A percentile compares a stretch with the other conserved stretches of the same genome.
phyloP scores from a whole-genome alignment of 2,888 invertebrate genomes.

The Acanthosepion lycidas region DNA sequence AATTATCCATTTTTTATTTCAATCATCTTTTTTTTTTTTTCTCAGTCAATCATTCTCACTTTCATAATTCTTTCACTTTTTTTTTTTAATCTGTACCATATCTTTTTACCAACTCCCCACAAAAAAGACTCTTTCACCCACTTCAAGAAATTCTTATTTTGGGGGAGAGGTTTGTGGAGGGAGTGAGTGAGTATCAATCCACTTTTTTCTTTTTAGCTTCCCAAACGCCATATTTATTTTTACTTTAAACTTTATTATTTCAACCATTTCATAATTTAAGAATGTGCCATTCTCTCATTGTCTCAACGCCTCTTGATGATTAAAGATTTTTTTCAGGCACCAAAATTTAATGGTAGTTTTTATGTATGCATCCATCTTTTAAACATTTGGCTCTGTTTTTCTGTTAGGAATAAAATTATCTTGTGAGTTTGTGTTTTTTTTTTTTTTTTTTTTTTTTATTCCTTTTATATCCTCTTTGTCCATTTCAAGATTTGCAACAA shows the following conservation, averaged over 20 bases:
- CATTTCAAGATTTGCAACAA: background rate
- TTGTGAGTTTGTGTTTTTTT: no score
- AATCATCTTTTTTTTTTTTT: no score
- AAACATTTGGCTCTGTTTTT: background rate
- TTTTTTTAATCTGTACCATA: no score
- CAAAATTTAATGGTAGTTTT: background rate
- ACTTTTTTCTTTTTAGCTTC: background rate
- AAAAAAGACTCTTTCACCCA: no score
- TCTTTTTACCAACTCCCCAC: no score
- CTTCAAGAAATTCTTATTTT: background rate
- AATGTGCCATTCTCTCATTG: background rate
- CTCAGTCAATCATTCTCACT: no score
- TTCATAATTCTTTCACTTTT: no score
- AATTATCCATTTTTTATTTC: no score
- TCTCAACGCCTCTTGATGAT: background rate
- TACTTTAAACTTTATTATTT: background rate
- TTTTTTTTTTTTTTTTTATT: no score
- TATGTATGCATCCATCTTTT: background rate
- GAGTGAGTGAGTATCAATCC: background rate
- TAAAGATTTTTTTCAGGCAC: background rate
- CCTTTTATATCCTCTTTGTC: background rate
- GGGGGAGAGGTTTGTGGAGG: background rate
- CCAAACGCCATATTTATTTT: background rate
- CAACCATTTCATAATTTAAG: background rate
- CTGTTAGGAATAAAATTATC: background rate